A percentile compares a stretch with the other conserved stretches of the same genome.
These are phyloP conservation scores for Selenia dentaria DNA, from an alignment of 2,888 invertebrate genomes.

Conservation along the genomic window DNA sequence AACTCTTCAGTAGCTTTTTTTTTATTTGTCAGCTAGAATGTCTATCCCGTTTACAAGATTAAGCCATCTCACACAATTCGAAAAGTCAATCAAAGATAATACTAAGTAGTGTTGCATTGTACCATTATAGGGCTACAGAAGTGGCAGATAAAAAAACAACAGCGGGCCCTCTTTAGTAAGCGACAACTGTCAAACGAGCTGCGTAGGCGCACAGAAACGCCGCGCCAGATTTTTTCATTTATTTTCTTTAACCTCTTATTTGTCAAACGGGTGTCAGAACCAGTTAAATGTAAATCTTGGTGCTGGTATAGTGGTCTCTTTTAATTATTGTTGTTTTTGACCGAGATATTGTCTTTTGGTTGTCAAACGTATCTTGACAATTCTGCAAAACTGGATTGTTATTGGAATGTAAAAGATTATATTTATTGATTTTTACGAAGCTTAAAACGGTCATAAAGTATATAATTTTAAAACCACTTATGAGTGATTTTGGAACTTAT, in stretches of 20 bases:
- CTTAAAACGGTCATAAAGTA: too few relatives aligned
- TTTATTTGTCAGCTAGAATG: not conserved
- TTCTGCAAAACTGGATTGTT: not conserved
- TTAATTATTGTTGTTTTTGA: conserved; percentile 34
- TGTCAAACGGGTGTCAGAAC: conserved; percentile 43
- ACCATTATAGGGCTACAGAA: conserved; percentile 36
- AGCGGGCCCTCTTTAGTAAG: conserved; percentile 49
- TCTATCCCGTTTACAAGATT: conserved; percentile 21
- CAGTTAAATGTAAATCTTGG: conserved; percentile 36
- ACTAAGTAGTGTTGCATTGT: conserved; percentile 37
- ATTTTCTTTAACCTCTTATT: conserved; percentile 43
- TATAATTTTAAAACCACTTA: too few relatives aligned
- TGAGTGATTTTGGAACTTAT: too few relatives aligned
- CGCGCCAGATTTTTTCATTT: conserved; percentile 36
- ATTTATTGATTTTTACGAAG: too few relatives aligned
- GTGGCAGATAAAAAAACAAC: conserved; percentile 46
- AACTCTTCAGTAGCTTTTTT: not conserved
- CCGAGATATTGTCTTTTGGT: conserved; percentile 27
- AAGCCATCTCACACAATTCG: conserved; percentile 27
- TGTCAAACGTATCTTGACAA: conserved; percentile 12
- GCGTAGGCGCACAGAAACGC: conserved; percentile 66
- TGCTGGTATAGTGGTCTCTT: conserved; percentile 31
- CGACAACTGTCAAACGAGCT: conserved; percentile 59
- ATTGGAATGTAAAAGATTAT: too few relatives aligned
- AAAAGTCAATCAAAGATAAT: conserved; percentile 35